phyloP scores from a whole-genome alignment of 2,888 invertebrate species.

The Caradrina kadenii region DNA sequence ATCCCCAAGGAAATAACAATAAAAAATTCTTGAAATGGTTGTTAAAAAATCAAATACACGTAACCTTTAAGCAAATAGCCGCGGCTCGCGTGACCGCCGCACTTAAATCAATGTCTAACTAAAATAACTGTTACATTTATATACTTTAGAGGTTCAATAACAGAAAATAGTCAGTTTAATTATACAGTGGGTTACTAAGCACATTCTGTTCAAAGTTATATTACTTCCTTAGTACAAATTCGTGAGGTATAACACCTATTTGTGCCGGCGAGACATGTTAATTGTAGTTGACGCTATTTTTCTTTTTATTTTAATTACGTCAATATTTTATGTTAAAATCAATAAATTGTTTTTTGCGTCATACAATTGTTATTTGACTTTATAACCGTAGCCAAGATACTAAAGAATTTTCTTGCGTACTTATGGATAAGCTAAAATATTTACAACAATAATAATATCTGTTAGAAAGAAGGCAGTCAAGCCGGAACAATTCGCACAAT shows the following conservation, averaged over 20 bases:
- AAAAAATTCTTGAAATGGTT: slow-evolving; percentile 48
- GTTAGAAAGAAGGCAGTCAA: not conserved
- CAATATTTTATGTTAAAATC: slow-evolving; percentile 6
- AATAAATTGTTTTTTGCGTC: slow-evolving; percentile 1
- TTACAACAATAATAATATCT: not conserved
- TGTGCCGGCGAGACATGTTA: slow-evolving; percentile 28
- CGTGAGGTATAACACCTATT: slow-evolving; percentile 56
- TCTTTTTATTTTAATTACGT: slow-evolving; percentile 10
- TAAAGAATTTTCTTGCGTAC: not conserved
- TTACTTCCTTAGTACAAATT: slow-evolving; percentile 65
- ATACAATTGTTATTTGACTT: not conserved
- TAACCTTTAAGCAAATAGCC: slow-evolving; percentile 58
- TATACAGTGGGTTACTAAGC: slow-evolving; percentile 30
- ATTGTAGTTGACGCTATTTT: slow-evolving; percentile 26
- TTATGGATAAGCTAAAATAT: not conserved
- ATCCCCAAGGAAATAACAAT: slow-evolving; percentile 49
- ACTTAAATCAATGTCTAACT: slow-evolving; percentile 44
- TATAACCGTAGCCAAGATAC: not conserved
- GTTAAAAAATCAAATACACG: slow-evolving; percentile 62
- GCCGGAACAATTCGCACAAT: not conserved
- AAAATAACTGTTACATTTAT: slow-evolving; percentile 33
- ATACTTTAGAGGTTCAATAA: slow-evolving; percentile 30
- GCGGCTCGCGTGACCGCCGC: slow-evolving; percentile 57
- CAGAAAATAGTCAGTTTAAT: slow-evolving; percentile 48
- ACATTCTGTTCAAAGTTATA: slow-evolving; percentile 39